Conservation (phyloP, 1,140 invertebrate genomes). For the Eueides isabella region DNA sequence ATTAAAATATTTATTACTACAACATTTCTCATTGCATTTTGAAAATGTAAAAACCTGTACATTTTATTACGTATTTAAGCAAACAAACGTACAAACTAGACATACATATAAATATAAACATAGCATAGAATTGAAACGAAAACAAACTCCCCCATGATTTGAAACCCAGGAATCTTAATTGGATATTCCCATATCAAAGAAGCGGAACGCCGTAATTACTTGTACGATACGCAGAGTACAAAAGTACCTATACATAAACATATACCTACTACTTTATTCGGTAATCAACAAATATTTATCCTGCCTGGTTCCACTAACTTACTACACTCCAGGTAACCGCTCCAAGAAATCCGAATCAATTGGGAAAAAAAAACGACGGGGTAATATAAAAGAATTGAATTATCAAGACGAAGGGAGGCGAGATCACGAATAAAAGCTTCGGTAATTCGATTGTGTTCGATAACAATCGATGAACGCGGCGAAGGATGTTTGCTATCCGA, state of each 20-base stretch:
- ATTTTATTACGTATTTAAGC: too few relatives aligned
- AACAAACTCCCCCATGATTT: background rate
- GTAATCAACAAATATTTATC: conserved; percentile 63
- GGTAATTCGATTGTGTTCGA: conserved; percentile 73
- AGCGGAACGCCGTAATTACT: background rate
- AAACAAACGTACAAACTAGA: too few relatives aligned
- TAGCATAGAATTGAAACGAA: background rate
- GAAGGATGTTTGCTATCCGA: conserved; percentile 54
- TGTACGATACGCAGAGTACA: background rate
- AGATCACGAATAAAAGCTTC: conserved; percentile 55
- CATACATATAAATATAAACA: background rate
- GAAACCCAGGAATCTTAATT: conserved; percentile 6
- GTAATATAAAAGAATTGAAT: conserved; percentile 78
- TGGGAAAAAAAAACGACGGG: conserved; percentile 65
- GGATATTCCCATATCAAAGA: conserved; percentile 10
- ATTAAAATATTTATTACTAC: too few relatives aligned
- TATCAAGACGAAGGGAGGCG: conserved; percentile 63
- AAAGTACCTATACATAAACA: conserved; percentile 2
- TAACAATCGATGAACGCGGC: conserved; percentile 63
- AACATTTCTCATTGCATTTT: too few relatives aligned
- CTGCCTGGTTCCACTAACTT: conserved; percentile 39
- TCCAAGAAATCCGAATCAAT: conserved; percentile 62
- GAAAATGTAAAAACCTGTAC: too few relatives aligned
- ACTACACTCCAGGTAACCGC: conserved; percentile 49
- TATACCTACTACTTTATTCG: background rate